Evolutionary conservation across 2,113 vertebrate species (phyloP).

Genomic region (Nematolebias whitei): DNA sequence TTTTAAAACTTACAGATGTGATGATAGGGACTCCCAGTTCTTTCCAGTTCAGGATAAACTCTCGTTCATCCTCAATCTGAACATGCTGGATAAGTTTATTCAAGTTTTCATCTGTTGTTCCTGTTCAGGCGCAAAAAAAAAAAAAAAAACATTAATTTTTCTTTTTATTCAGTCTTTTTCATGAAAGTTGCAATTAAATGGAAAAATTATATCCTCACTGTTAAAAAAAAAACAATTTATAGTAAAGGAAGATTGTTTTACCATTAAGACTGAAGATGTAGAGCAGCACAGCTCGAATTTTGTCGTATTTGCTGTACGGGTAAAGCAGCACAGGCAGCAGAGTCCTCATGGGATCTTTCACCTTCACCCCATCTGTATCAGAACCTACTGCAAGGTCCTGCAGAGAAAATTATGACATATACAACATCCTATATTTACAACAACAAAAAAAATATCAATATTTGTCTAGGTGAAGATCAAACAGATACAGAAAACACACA

Average conservation of each 20-base stretch:
- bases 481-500: not conserved
- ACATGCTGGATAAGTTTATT: slow-evolving; percentile 95
- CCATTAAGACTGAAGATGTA: slow-evolving; percentile 96
- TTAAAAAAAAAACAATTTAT: not conserved
- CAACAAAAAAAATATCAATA: not conserved
- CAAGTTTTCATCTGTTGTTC: slow-evolving; percentile 95
- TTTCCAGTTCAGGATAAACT: slow-evolving; percentile 95
- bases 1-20: slow-evolving; percentile 69
- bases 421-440: not conserved
- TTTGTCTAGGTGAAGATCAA: not conserved
- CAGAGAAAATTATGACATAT: slow-evolving; percentile 7
- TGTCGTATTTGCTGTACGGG: slow-evolving; percentile 86
- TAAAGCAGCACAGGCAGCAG: slow-evolving; percentile 92
- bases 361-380: slow-evolving; percentile 90
- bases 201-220: no score
- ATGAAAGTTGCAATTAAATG: no score
- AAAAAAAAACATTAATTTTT: accelerated
- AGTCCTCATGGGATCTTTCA: slow-evolving; percentile 95
- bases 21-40: slow-evolving; percentile 91
- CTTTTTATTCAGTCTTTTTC: no score
- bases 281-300: slow-evolving; percentile 94
- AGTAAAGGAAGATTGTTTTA: slow-evolving; percentile 50
- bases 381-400: slow-evolving; percentile 95
- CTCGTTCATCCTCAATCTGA: slow-evolving; percentile 88
- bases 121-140: slow-evolving; percentile 70